Evolutionary conservation across 2,888 invertebrate genomes (phyloP).

Genomic region (Cyclophora punctaria): DNA sequence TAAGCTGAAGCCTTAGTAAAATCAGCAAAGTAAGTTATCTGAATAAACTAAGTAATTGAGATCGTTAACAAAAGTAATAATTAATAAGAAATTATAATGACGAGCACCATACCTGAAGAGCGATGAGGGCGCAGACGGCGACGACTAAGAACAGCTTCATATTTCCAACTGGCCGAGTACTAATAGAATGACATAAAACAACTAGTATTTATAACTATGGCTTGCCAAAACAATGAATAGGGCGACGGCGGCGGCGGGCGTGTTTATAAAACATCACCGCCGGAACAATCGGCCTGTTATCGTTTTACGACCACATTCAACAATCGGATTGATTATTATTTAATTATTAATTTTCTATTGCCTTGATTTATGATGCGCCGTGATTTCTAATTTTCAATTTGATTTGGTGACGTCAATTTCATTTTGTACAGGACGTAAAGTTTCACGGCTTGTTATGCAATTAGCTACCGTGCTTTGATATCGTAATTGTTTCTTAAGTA

Average conservation of each 20-base stretch:
- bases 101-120: constrained; percentile 43
- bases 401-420: too few relatives aligned
- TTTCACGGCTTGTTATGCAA: too few relatives aligned
- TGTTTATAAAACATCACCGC: neutral
- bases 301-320: neutral
- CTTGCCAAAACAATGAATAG: neutral
- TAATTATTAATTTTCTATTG: neutral
- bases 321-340: neutral
- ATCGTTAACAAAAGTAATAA: too few relatives aligned
- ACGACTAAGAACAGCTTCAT: constrained; percentile 50
- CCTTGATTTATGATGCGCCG: neutral
- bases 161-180: constrained; percentile 15
- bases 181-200: neutral
- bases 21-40: too few relatives aligned
- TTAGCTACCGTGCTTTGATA: too few relatives aligned
- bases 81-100: too few relatives aligned
- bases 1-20: too few relatives aligned
- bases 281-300: neutral
- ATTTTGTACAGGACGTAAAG: too few relatives aligned
- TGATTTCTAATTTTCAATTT: neutral
- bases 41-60: too few relatives aligned
- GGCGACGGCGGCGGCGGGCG: too few relatives aligned
- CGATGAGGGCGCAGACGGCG: constrained; percentile 49
- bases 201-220: neutral
- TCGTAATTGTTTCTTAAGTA: too few relatives aligned